Base-by-base conservation (phyloP, 2,888 invertebrate species). In the Ernsta delagoae region DNA sequence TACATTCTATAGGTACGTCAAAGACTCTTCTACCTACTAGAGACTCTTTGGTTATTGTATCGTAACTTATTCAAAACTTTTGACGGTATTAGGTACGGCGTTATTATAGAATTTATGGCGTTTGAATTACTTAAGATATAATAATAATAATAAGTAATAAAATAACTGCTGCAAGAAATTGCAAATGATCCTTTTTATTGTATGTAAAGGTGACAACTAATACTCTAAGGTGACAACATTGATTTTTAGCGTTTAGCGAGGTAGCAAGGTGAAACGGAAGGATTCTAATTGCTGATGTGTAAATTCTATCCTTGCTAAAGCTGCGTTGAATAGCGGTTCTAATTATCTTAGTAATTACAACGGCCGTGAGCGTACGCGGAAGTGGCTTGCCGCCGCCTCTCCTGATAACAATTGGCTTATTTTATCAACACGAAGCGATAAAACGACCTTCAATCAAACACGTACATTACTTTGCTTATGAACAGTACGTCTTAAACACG, bases 291-390 rank as follows among this genome's bases (percentile, higher is more conserved):
- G 57, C 69, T 59, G 63, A 69, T 69, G 63, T 69, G 63, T 69
- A 69, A 69, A 69, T 59, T 68, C 53, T 69, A 69, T 69, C 69
- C 63, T 69, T 59, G 69, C 73, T 73, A 73, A 71, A 70, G 73
- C 71, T 65, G 69, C 54, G 72, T 71, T 75, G 75, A 77, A 72
- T 79, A 75, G 78, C 78, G 77, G 75, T 75, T 79, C 75, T 83
- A 83, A 82, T 82, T 83, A 79, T 74, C 75, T 74, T 73, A 79
- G 77, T 82, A 82, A 81, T 80, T 81, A 82, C 77, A 77, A 77
- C 82, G 88, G 81, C 89, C 87, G 75, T 88, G 88, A 87, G 83
- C 78, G 78, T 79, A 90, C 83, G 84, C 91, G 93, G 92, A 93
- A 93, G 88, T 86, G 74, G 82, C 82, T 68, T 31, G 61, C 86